Conservation (phyloP, 2,888 invertebrate genomes). For the Parnassius mnemosyne region DNA sequence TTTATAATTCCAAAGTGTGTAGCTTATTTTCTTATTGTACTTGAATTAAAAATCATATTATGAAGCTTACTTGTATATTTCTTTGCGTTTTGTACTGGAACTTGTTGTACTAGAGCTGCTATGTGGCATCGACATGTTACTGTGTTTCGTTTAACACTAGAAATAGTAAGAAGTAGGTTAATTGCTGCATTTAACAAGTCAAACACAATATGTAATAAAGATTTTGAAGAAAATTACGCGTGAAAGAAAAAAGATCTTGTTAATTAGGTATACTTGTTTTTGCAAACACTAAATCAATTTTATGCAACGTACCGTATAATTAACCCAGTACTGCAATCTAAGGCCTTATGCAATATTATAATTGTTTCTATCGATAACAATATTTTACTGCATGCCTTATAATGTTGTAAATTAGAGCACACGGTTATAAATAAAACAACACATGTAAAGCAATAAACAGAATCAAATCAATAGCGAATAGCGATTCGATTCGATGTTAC, state of each 20-base stretch:
- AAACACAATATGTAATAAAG: not conserved
- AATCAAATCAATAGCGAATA: conserved; percentile 1
- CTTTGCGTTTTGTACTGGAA: conserved; percentile 75
- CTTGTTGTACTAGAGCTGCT: conserved; percentile 74
- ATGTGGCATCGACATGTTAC: conserved; percentile 74
- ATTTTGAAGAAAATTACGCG: conserved; percentile 2
- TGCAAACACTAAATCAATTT: conserved; percentile 15
- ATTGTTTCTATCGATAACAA: not conserved
- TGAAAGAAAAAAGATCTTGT: conserved; percentile 5
- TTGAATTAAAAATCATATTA: not conserved
- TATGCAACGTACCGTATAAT: conserved; percentile 15
- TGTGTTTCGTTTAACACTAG: conserved; percentile 1
- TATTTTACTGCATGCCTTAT: not conserved
- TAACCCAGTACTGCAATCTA: conserved; percentile 4
- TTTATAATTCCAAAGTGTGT: too few species aligned
- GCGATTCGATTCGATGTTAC: not conserved
- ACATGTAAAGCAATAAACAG: conserved; percentile 28
- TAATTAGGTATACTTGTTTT: conserved; percentile 13
- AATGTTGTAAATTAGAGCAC: too few species aligned
- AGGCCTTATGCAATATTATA: not conserved
- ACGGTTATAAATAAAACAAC: conserved; percentile 2
- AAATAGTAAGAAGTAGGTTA: conserved; percentile 12
- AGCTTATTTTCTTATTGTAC: too few species aligned
- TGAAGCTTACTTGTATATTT: conserved; percentile 73
- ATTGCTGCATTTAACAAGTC: not conserved